Evolutionary conservation across 1,140 invertebrate species (phyloP).

Genomic region (Neodiprion fabricii): DNA sequence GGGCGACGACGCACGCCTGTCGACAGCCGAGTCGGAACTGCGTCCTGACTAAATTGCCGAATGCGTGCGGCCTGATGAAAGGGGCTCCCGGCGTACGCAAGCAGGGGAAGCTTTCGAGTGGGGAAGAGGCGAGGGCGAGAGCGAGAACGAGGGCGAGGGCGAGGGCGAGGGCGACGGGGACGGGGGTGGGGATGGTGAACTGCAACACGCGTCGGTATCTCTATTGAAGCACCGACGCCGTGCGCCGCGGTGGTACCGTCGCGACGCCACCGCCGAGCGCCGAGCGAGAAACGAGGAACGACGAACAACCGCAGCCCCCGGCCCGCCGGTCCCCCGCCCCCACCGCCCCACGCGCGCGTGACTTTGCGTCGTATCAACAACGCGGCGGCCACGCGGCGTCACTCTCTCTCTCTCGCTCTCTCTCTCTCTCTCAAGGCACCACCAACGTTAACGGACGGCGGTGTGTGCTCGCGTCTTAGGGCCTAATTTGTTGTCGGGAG

Average conservation of each 20-base stretch:
- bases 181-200: constrained; percentile 32
- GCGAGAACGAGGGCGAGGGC: constrained; percentile 35
- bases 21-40: constrained; percentile 60
- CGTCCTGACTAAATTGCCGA: constrained; percentile 53
- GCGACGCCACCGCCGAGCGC: no score
- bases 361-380: not conserved
- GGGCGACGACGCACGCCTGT: constrained; percentile 43
- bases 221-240: constrained; percentile 24
- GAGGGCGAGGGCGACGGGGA: constrained; percentile 30
- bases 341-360: not conserved
- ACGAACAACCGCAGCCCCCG: not conserved
- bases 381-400: not conserved
- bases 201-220: constrained; percentile 6
- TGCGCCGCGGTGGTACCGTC: constrained; percentile 15
- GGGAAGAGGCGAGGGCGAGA: constrained; percentile 20
- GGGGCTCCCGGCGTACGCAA: constrained; percentile 54
- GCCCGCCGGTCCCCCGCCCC: not conserved
- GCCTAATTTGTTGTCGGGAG: not conserved
- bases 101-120: constrained; percentile 56
- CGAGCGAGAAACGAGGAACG: constrained; percentile 28
- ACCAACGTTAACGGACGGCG: not conserved
- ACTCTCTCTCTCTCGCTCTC: not conserved
- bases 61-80: constrained; percentile 57
- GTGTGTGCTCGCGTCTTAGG: not conserved
- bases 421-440: not conserved